Evolutionary conservation across 53 echinoderm and acorn worm species (phyloP).

Genomic region (Pentamera pediparva): DNA sequence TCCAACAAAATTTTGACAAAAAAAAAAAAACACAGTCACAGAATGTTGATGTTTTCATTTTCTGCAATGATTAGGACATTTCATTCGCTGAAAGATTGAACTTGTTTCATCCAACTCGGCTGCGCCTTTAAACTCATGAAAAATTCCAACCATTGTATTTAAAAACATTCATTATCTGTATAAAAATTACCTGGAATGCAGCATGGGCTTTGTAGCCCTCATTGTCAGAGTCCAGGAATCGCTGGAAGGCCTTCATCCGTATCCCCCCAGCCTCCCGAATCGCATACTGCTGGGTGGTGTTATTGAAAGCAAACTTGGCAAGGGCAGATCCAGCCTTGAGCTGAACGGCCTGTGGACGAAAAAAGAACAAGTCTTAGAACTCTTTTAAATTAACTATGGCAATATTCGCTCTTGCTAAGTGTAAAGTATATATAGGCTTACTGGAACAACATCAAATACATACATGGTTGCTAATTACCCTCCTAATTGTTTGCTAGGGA

Average conservation of each 20-base stretch:
- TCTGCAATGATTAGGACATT: not conserved
- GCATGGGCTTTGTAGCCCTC: conserved; percentile 80
- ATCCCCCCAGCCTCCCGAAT: conserved; percentile 89
- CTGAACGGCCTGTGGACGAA: conserved; percentile 41
- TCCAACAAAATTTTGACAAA: not conserved
- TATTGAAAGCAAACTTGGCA: conserved; percentile 93
- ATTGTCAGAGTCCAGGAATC: conserved; percentile 72
- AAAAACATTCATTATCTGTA: not conserved
- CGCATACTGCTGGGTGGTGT: conserved; percentile 71
- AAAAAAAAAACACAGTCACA: not conserved
- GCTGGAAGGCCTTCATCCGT: conserved; percentile 67
- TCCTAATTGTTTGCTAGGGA: no score
- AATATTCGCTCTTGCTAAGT: no score
- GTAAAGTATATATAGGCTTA: no score
- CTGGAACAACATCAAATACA: no score
- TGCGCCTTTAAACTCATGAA: no score
- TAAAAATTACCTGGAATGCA: conserved; percentile 76
- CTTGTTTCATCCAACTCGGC: no score
- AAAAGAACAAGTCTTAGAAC: no score
- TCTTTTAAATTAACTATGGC: no score
- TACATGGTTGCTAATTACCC: no score
- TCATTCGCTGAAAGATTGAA: no score
- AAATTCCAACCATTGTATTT: no score
- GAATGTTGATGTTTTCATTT: not conserved
- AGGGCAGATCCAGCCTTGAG: conserved; percentile 80